These are phyloP conservation scores for Helicolenus hilgendorfi DNA, from an alignment of 2,797 vertebrate species.

Conservation along the genomic window DNA sequence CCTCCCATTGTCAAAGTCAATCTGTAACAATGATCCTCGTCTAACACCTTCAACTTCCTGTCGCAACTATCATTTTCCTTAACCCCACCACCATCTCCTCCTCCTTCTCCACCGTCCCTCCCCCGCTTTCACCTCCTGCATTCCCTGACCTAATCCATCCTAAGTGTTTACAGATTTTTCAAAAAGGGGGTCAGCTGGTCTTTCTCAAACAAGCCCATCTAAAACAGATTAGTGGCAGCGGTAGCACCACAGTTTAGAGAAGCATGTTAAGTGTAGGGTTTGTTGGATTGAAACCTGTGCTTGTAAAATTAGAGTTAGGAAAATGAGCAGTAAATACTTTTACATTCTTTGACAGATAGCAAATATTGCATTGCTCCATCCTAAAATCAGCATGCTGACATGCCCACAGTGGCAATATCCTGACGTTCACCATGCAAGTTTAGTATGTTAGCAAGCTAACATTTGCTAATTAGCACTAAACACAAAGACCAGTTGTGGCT, in stretches of 20 bases:
- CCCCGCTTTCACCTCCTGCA: constrained; percentile 25
- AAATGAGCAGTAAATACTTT: background rate
- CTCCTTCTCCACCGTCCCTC: background rate
- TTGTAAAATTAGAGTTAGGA: background rate
- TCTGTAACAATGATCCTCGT: constrained; percentile 15
- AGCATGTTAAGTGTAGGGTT: background rate
- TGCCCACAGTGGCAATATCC: background rate
- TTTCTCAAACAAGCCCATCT: constrained; percentile 73
- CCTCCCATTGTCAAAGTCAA: constrained; percentile 35
- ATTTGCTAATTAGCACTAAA: background rate
- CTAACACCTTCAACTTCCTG: constrained; percentile 19
- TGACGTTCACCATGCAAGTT: background rate
- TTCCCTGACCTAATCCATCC: constrained; percentile 74
- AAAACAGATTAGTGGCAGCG: constrained; percentile 51
- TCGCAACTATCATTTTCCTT: background rate
- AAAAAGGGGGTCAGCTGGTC: constrained; percentile 72
- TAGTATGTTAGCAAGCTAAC: background rate
- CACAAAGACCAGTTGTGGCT: background rate
- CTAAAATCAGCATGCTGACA: background rate
- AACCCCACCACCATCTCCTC: constrained; percentile 44
- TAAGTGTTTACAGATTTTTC: constrained; percentile 86
- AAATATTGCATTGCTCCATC: background rate
- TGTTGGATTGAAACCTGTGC: background rate
- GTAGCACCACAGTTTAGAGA: background rate
- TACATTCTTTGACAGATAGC: background rate